Conservation (phyloP, 2,113 vertebrate genomes). For the Xiphophorus hellerii region DNA sequence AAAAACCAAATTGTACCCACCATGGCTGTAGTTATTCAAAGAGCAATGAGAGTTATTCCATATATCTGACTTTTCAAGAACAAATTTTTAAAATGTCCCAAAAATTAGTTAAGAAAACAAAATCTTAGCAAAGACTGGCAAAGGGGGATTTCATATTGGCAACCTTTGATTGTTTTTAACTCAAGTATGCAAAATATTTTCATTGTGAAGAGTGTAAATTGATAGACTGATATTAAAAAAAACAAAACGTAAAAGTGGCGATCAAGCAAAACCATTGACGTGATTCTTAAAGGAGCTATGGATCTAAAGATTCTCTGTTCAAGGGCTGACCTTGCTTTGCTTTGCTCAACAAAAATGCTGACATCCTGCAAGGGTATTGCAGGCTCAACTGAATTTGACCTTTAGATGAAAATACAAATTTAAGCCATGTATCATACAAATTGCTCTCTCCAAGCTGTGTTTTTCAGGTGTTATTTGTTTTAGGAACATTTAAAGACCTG, state of each 20-base stretch:
- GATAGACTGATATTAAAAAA: not conserved
- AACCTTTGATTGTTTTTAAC: too few relatives aligned
- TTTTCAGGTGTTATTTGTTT: conserved; percentile 16
- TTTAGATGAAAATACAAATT: conserved; percentile 22
- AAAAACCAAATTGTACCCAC: too few relatives aligned
- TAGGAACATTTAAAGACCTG: conserved; percentile 19
- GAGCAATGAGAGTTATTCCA: too few relatives aligned
- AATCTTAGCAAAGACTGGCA: too few relatives aligned
- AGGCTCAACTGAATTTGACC: conserved; percentile 3
- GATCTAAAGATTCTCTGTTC: conserved; percentile 7
- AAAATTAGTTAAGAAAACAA: too few relatives aligned
- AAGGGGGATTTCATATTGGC: too few relatives aligned
- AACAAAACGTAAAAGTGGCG: conserved; percentile 14
- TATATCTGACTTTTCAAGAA: too few relatives aligned
- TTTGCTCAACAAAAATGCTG: conserved; percentile 4
- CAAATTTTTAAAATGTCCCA: too few relatives aligned
- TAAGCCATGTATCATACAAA: conserved; percentile 7
- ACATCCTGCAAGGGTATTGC: not conserved
- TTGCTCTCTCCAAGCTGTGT: conserved; percentile 4
- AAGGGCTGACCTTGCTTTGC: not conserved
- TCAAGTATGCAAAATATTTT: too few relatives aligned
- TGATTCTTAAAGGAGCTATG: conserved; percentile 6
- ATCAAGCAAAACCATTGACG: conserved; percentile 11
- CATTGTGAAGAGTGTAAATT: not conserved
- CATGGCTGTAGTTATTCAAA: too few relatives aligned